Evolutionary conservation across 2,113 vertebrate genomes (phyloP), one percentile per base, ranked within the genome.

Genomic region (Pseudorhombus dupliciocellatus): DNA sequence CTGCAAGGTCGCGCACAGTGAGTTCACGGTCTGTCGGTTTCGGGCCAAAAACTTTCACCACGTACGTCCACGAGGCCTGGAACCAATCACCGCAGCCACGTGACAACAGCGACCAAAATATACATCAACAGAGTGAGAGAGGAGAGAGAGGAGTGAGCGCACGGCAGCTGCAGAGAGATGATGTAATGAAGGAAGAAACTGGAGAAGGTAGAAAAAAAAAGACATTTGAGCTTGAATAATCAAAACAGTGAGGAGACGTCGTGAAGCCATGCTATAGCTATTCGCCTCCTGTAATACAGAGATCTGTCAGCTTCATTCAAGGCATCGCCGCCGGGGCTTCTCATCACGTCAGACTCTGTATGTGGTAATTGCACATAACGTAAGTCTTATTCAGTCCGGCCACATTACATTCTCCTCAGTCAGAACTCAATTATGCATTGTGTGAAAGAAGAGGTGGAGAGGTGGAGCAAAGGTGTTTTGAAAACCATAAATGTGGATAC

Each of bases 91-190:
- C 55, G 46, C 8, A 40, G 81, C 84, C 84, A 85, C 75, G 72
- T 89, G 86, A 92, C 87, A 80, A 87, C 63, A 74, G 64, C 84
- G 83, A 91, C 79, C 74, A 86, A 84, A 84, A 87, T 85, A 79
- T 51, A 68, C 74, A 79, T 79, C 67, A 62, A 16, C 46, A 52
- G 4, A 6, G 55, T 34, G 40, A 64, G 75, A 66, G 48, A 68
- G 53, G 46, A 65, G 70, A 78, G 66, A 51, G 25, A 6, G 28
- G 54, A 12, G 18, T 20, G 52, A 70, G 75, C 76, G 77, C 28
- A 66, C 62, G 10, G 70, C 74, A 86, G 83, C 80, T 88, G 88
- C 69, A 75, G 70, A 67, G 65, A 73, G 79, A 81, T 84, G 88
- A 89, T 73, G 81, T 85, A 56, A 86, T 83, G 66, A 81, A 68